Conservation (phyloP, 2,797 vertebrate species). For the Tachyglossus aculeatus region DNA sequence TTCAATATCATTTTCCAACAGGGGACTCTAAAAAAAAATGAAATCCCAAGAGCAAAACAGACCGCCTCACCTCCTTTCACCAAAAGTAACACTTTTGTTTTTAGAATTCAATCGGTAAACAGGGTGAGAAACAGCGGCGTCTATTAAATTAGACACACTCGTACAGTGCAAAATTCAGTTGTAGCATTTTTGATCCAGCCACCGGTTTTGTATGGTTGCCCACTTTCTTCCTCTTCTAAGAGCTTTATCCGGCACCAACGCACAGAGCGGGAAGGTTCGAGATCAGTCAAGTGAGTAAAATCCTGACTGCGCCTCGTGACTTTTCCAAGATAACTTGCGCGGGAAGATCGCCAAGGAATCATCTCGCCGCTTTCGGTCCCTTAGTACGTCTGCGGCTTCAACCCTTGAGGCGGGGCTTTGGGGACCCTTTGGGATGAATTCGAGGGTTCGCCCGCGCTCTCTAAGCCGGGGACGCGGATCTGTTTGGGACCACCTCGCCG, state of each 20-base stretch:
- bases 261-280: conserved; percentile 14
- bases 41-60: conserved; percentile 48
- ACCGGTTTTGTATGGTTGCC: conserved; percentile 3
- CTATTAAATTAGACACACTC: conserved; percentile 16
- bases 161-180: conserved; percentile 2
- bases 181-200: not conserved
- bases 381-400: not conserved
- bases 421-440: not conserved
- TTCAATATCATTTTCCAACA: conserved; percentile 18
- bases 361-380: conserved; percentile 6
- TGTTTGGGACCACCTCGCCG: not conserved
- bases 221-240: not conserved
- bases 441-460: not conserved
- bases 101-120: conserved; percentile 27
- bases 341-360: conserved; percentile 5
- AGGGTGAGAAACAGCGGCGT: conserved; percentile 28
- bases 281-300: conserved; percentile 17
- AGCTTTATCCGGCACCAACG: not conserved
- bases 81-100: conserved; percentile 32
- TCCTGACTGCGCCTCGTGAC: conserved; percentile 4
- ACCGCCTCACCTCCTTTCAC: conserved; percentile 9
- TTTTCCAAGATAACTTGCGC: conserved; percentile 37
- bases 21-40: conserved; percentile 28
- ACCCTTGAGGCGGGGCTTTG: not conserved
- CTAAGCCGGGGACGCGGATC: not conserved